A percentile compares a stretch with the other conserved stretches of the same genome.
phyloP scores from a whole-genome alignment of 2,113 vertebrate genomes.

The Ptilorrhoa leucosticta region DNA sequence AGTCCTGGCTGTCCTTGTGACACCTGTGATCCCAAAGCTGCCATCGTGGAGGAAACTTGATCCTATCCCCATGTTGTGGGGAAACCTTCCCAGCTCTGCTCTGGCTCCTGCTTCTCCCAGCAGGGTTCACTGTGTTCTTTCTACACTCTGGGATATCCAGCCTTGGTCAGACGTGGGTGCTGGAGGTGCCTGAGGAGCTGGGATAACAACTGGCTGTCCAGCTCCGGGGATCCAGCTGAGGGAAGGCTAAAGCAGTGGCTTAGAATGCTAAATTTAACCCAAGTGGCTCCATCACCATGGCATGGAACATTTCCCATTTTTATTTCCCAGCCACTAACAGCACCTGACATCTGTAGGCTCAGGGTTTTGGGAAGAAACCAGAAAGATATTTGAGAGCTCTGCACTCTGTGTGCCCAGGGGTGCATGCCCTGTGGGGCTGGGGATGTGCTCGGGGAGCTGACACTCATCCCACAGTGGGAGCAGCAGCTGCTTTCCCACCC shows the following conservation, averaged over 20 bases:
- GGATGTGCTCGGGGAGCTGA: neutral
- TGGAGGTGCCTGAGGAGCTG: neutral
- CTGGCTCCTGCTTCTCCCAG: neutral
- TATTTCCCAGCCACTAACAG: neutral
- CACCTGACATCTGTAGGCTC: neutral
- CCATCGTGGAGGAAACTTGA: rapidly evolving
- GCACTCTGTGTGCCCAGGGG: neutral
- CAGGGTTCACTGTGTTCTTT: neutral
- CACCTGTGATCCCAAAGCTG: neutral
- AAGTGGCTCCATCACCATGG: neutral
- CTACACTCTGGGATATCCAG: neutral
- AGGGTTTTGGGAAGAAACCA: neutral
- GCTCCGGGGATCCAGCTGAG: rapidly evolving
- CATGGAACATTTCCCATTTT: neutral
- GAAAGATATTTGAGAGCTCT: neutral
- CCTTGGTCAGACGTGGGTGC: neutral
- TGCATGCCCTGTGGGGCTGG: neutral
- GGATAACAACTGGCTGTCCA: neutral
- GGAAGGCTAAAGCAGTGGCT: neutral
- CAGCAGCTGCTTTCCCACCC: neutral
- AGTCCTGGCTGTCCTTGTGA: neutral
- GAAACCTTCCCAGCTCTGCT: neutral
- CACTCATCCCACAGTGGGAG: neutral
- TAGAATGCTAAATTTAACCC: neutral
- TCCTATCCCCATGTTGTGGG: neutral